Evolutionary conservation across 2,888 invertebrate genomes (phyloP), one percentile per base, ranked within the genome.

Genomic region (Drosophila incognita): DNA sequence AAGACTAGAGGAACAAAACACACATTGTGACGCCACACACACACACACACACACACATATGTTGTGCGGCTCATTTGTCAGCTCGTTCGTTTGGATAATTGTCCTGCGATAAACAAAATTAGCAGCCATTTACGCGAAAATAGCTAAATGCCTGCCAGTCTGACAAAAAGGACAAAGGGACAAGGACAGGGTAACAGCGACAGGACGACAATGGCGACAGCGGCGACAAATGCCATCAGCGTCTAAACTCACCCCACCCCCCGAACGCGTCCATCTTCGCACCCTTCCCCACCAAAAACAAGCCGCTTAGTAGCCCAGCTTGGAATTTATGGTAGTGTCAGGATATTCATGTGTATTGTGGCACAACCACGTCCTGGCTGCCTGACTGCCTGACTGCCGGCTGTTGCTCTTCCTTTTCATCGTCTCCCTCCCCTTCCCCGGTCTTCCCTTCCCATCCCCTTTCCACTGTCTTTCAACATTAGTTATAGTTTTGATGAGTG

Each of bases 21-120:
- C 57, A 33, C 35, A 54, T 27, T 59, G 49, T 59, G 59, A 35
- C 29, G 59, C 48, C 56, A n/a, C 4, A 24, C 46, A 7, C 13
- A 42, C 42, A 21, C n/a, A 40, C 27, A 36, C 4, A 24, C 38
- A 36, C 21, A 42, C 18, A 31, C 52, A 46, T 62, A 42, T 76
- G 60, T 54, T 64, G 76, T 82, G 82, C 78, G 90, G 90, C 90
- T 92, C 92, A 92, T 92, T 92, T 92, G 92, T 91, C 92, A 91
- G 92, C 85, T 86, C 91, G 89, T 92, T 92, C 92, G 90, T 90
- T 91, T 92, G 92, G 92, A 92, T 92, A 92, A 92, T 92, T 92
- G 92, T 90, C 87, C 87, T 90, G 91, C 91, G 91, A 92, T 92
- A 92, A 92, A 91, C 90, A 88, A 92, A 92, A 92, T 92, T 92